Conservation (phyloP, 2,888 invertebrate genomes). For the Sturmia bella region DNA sequence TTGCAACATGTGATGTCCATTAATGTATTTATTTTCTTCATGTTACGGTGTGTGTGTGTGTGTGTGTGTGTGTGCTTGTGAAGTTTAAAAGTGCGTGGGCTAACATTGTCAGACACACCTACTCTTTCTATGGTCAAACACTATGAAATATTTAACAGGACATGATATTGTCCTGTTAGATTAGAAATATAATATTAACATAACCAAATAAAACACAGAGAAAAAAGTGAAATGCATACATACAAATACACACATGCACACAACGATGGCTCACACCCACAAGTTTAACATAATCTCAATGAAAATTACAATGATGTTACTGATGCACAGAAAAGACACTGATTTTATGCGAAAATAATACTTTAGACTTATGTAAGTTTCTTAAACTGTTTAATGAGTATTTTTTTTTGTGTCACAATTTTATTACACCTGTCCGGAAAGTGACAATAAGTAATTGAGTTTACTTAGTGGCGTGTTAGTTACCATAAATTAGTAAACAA, state of each 20-base stretch:
- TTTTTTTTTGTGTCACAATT: too few species aligned
- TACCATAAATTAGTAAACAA: too few species aligned
- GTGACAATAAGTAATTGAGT: too few species aligned
- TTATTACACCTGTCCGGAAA: too few species aligned
- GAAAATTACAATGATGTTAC: background rate
- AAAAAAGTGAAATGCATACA: constrained; percentile 1
- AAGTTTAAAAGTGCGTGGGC: constrained; percentile 58
- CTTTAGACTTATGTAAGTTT: too few species aligned
- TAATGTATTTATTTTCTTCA: constrained; percentile 35
- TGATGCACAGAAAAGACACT: too few species aligned
- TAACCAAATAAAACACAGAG: background rate
- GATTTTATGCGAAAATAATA: too few species aligned
- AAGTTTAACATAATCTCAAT: background rate
- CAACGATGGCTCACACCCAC: background rate
- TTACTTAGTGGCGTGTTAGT: too few species aligned
- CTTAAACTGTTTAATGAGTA: too few species aligned
- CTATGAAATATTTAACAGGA: constrained; percentile 33
- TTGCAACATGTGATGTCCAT: constrained; percentile 56
- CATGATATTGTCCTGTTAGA: constrained; percentile 13
- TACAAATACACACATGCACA: background rate
- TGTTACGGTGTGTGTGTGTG: background rate
- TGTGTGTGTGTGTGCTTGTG: constrained; percentile 1
- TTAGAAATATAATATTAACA: background rate
- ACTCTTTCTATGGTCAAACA: constrained; percentile 54
- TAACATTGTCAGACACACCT: constrained; percentile 69